A percentile compares a stretch with the other conserved stretches of the same genome.
Conservation (phyloP, 2,888 invertebrate species). For the Phaonia tiefii region DNA sequence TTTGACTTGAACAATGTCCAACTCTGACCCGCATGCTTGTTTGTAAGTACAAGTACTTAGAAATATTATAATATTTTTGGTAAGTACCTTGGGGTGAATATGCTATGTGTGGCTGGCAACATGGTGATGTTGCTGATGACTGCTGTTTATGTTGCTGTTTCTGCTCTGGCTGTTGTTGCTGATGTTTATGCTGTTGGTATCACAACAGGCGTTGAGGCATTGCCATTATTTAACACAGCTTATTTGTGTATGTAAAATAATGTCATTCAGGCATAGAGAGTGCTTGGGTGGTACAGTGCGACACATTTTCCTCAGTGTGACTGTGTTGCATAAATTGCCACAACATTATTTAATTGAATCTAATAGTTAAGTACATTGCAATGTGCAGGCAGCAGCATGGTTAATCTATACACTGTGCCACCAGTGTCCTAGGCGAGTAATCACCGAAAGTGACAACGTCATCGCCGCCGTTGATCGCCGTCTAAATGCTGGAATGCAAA, state of each 20-base stretch:
- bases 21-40: background rate
- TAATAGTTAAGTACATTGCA: conserved; percentile 71
- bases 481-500: conserved; percentile 56
- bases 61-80: conserved; percentile 33
- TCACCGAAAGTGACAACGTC: background rate
- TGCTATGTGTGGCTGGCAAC: conserved; percentile 17
- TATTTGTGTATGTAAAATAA: conserved; percentile 36
- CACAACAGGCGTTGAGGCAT: conserved; percentile 55
- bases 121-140: conserved; percentile 41
- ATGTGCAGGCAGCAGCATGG: conserved; percentile 11
- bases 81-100: conserved; percentile 43
- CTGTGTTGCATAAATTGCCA: conserved; percentile 70
- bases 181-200: conserved; percentile 12
- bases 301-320: conserved; percentile 17
- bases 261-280: conserved; percentile 29
- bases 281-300: too few relatives aligned
- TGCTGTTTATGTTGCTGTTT: background rate
- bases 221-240: conserved; percentile 53
- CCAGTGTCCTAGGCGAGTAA: background rate
- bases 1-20: too few relatives aligned
- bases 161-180: background rate
- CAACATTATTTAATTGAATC: conserved; percentile 78
- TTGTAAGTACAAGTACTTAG: background rate
- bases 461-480: background rate
- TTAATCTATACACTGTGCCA: background rate